phyloP scores from a whole-genome alignment of 30 jellyfish, hydroid and myxozoan species.

The Aurelia aurita region DNA sequence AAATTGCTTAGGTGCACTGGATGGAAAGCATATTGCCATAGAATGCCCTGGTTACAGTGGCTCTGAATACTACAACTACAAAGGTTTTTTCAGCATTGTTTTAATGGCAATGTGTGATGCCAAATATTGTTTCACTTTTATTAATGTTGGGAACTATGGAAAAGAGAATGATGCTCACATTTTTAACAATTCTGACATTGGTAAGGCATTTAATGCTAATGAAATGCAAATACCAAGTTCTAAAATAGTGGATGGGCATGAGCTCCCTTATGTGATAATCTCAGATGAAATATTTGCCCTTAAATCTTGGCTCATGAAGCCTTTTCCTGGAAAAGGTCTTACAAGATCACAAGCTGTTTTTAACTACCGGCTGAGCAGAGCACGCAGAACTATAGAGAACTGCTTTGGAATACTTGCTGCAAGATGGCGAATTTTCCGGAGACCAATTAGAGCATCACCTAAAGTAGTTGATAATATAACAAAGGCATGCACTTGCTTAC shows the following conservation, averaged over 20 bases:
- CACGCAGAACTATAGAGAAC: constrained; percentile 45
- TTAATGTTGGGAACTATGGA: too few species aligned
- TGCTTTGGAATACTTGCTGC: constrained; percentile 63
- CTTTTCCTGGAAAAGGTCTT: constrained; percentile 45
- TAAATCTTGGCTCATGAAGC: constrained; percentile 67
- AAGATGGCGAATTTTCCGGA: constrained; percentile 28
- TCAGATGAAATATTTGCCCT: constrained; percentile 60
- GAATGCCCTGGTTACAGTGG: too few species aligned
- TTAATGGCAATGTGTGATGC: too few species aligned
- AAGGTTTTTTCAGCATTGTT: too few species aligned
- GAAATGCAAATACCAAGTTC: too few species aligned
- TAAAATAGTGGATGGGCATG: constrained; percentile 4
- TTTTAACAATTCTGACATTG: too few species aligned
- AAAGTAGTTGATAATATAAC: constrained; percentile 2
- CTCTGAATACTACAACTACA: too few species aligned
- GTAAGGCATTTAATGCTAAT: too few species aligned
- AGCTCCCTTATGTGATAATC: constrained; percentile 22
- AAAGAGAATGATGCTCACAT: too few species aligned
- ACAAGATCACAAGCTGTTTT: constrained; percentile 18
- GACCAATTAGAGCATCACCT: not conserved
- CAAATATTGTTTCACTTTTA: too few species aligned
- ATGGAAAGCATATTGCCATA: too few species aligned
- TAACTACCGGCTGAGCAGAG: constrained; percentile 42
- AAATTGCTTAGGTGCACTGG: too few species aligned
- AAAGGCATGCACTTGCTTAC: constrained; percentile 29